Base-by-base conservation (phyloP, 2,888 invertebrate species). In the Rhorus exstirpatorius region DNA sequence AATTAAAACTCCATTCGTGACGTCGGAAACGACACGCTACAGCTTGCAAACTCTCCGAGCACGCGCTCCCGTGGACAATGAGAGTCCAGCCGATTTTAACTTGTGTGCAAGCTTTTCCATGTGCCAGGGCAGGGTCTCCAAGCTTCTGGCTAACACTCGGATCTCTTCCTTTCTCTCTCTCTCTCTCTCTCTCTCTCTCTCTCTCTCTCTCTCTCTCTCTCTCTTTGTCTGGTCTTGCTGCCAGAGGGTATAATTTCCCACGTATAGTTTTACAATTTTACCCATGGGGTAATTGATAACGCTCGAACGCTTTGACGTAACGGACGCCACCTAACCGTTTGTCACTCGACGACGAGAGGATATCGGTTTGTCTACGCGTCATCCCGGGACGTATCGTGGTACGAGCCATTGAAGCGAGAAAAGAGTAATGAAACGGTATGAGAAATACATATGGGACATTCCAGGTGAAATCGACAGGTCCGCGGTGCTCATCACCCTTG, bases 1-100 rank as follows among this genome's bases (percentile, higher is more conserved):
- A 86, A 86, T 86, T 86, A 86, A 86, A 86, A 86, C 85, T 86
- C 86, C 84, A 86, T 85, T 86, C 81, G 74, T 83, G 82, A 83
- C 82, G 79, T 44, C 53, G 46, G 68, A 83, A 84, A 68, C 71
- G 83, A 79, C 75, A 81, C 61, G 61, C 46, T 79, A 71, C 74
- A 80, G 44, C 46, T 4, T 35, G 51, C 26, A 44, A 75, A 74
- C 53, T 63, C 55, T n/a, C 75, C n/a, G 53, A 63, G 21, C 10
- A 31, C 35, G 12, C 58, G 38, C 7, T 38, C 46, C 4, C 38
- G 8, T 49, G 35, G 63, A 63, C 74, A 74, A 41, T 53, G 63
- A 74, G 63, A 63, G 24, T 74, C 26, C 53, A 14, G 3, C 41
- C 58, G 58, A 58, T 68, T 76, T 76, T 46, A 76, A 44, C 58